These are phyloP conservation scores for Heliothis virescens DNA, from an alignment of 1,140 invertebrate species.

Conservation along the genomic window DNA sequence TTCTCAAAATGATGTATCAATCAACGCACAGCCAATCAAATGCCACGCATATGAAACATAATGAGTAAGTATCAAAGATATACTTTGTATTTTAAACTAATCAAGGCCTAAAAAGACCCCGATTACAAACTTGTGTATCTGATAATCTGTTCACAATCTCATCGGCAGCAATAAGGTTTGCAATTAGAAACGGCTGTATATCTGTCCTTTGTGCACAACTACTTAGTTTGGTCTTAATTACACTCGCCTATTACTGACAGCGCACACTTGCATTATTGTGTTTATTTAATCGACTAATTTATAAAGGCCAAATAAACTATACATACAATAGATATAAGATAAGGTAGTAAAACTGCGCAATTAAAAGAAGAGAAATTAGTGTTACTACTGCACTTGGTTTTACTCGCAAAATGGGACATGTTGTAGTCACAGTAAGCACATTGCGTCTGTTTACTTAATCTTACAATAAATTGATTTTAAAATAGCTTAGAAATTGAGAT, in stretches of 20 bases:
- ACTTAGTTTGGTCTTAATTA: conserved; percentile 58
- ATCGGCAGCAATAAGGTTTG: conserved; percentile 53
- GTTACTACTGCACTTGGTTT: no score
- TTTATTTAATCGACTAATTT: conserved; percentile 14
- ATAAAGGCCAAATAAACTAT: neutral
- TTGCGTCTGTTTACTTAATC: no score
- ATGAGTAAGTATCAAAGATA: no score
- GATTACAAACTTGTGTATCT: conserved; percentile 25
- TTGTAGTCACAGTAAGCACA: no score
- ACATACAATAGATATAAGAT: no score
- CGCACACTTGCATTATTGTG: conserved; percentile 1
- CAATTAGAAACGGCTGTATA: conserved; percentile 60
- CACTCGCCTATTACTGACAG: conserved; percentile 23
- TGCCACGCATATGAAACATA: no score
- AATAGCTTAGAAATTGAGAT: no score
- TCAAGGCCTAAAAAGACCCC: conserved; percentile 4
- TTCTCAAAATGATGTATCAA: no score
- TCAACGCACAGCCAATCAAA: no score
- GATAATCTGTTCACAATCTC: neutral
- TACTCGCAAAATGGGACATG: no score
- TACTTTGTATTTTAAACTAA: neutral
- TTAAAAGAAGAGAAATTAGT: neutral
- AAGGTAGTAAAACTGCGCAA: neutral
- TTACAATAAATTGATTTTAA: no score
- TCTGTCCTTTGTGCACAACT: conserved; percentile 52